Conservation (phyloP, 2,888 invertebrate species). For the Archips crataeganus region DNA sequence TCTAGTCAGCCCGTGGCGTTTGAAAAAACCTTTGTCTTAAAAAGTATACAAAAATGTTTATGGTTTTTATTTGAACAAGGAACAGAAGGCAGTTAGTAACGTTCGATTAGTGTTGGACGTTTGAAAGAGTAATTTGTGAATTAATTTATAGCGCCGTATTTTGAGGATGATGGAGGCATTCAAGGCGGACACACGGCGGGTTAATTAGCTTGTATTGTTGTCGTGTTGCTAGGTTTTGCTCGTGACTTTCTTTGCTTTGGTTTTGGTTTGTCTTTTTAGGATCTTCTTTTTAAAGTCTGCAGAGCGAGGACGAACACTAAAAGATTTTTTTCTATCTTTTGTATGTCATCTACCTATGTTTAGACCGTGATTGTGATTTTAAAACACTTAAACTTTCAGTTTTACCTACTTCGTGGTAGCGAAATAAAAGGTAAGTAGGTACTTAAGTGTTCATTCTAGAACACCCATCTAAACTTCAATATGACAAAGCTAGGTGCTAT, state of each 20-base stretch:
- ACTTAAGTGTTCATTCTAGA: too few species aligned
- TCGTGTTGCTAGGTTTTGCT: constrained; percentile 54
- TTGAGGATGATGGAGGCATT: constrained; percentile 65
- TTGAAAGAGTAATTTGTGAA: constrained; percentile 76
- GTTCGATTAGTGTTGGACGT: constrained; percentile 73
- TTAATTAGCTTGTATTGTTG: constrained; percentile 71
- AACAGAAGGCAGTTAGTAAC: constrained; percentile 60
- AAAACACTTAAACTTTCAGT: too few species aligned
- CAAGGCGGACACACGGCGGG: constrained; percentile 54
- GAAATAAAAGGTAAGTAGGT: too few species aligned
- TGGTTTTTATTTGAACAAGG: constrained; percentile 55
- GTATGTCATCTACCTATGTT: too few species aligned
- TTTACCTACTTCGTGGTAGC: too few species aligned
- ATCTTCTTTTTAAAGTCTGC: neutral
- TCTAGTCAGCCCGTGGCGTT: constrained; percentile 45
- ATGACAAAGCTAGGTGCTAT: too few species aligned
- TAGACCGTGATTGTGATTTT: too few species aligned
- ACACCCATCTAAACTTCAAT: too few species aligned
- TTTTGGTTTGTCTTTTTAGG: constrained; percentile 44
- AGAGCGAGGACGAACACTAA: neutral
- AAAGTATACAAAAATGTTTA: constrained; percentile 50
- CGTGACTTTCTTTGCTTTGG: constrained; percentile 47
- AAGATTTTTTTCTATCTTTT: neutral
- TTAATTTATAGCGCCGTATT: constrained; percentile 74
- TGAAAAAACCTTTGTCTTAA: constrained; percentile 43